A percentile compares a stretch with the other conserved stretches of the same genome.
phyloP scores from a whole-genome alignment of 1,140 invertebrate genomes.

The Drosophila sp. region DNA sequence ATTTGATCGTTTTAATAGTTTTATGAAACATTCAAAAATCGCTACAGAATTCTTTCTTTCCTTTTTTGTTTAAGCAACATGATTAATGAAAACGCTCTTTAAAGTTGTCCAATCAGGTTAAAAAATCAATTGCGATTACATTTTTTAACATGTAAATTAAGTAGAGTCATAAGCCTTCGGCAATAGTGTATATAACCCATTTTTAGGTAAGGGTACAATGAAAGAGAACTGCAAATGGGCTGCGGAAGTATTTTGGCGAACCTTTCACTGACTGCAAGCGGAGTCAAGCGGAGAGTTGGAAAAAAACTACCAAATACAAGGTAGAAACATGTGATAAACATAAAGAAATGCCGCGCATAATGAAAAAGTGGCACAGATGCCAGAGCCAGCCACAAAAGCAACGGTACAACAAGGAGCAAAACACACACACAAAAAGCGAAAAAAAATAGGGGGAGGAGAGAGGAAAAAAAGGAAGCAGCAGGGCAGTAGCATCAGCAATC shows the following conservation, averaged over 20 bases:
- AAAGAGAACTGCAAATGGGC: conserved; percentile 47
- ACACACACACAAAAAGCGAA: neutral
- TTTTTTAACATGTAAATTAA: no score
- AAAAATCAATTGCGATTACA: no score
- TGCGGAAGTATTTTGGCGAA: conserved; percentile 49
- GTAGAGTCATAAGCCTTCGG: no score
- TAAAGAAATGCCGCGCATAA: conserved; percentile 74
- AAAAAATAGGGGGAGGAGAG: neutral
- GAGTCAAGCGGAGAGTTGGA: neutral
- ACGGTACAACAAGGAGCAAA: conserved; percentile 49
- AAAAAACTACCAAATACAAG: conserved; percentile 8
- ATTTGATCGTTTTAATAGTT: no score
- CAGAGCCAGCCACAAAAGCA: conserved; percentile 51
- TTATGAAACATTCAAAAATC: no score
- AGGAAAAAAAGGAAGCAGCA: neutral
- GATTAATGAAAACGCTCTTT: no score
- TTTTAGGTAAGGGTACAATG: neutral
- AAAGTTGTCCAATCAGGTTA: no score
- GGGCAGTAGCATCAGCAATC: conserved; percentile 16
- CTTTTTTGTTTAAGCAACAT: no score
- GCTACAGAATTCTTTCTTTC: no score
- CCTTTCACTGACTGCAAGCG: conserved; percentile 60
- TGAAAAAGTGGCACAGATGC: conserved; percentile 73
- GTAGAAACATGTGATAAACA: conserved; percentile 59
- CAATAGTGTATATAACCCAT: neutral